Base-by-base conservation (phyloP, 2,888 invertebrate species). In the Lycaena phlaeas region DNA sequence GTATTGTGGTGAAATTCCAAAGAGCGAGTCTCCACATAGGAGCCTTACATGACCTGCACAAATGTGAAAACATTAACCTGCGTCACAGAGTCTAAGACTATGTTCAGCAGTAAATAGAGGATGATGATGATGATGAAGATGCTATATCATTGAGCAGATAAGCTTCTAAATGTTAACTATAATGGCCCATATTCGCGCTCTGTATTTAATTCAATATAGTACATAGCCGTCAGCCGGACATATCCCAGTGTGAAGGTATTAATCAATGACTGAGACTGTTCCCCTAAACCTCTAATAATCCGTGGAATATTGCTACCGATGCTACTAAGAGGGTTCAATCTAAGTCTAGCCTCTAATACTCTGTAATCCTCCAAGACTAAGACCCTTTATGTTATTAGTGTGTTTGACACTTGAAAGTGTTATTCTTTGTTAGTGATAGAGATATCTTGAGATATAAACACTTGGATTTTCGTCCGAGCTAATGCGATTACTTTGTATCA, bases 321-420 rank as follows among this genome's bases (percentile, higher is more conserved):
- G 71, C 69, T 69, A 68, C 68, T 69, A 68, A 64, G 65, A 69
- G 67, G 69, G 68, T 67, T 69, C 66, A 60, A 52, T 59, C 56
- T 68, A 68, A 75, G 65, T 71, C 68, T 58, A 68, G 64, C 66
- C 67, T 61, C 68, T 71, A 48, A 50, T 48, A 69, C 69, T 65
- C 57, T 65, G 59, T 74, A 74, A 74, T 71, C 73, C 70, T 58
- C 42, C 41, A 55, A 59, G 61, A 70, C 65, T 76, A 72, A 53
- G 59, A 74, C 77, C 76, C 74, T 78, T 76, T 73, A 70, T 54
- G 64, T 70, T 70, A 72, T 78, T 78, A 76, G 66, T 69, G 15
- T 6, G 17, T 11, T 18, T 30, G 15, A 15, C 30, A 30, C 30
- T 30, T 30, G n/a, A 22, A 22, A 22, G 22, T 5, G 22, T 22